A percentile compares a stretch with the other conserved stretches of the same genome.
phyloP scores from a whole-genome alignment of 2,888 invertebrate genomes.

The Cyaniris semiargus region DNA sequence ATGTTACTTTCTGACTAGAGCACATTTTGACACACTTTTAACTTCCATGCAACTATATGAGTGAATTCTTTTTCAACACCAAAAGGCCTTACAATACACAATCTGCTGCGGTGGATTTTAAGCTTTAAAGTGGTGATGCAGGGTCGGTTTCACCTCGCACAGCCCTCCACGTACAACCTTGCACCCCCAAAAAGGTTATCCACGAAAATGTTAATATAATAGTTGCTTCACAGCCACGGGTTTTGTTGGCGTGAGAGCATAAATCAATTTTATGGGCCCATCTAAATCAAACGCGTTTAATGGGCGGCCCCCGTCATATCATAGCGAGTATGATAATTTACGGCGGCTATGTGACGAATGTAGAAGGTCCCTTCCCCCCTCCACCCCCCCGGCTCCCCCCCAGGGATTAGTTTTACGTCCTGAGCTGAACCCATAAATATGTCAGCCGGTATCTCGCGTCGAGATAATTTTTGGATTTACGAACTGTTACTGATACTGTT shows the following conservation, averaged over 20 bases:
- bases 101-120: slow-evolving; percentile 37
- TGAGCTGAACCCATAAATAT: slow-evolving; percentile 77
- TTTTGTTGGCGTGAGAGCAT: slow-evolving; percentile 81
- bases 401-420: slow-evolving; percentile 77
- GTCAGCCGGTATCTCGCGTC: slow-evolving; percentile 74
- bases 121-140: slow-evolving; percentile 38
- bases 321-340: slow-evolving; percentile 82
- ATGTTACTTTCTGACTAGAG: slow-evolving; percentile 49
- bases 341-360: slow-evolving; percentile 81
- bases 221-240: slow-evolving; percentile 80
- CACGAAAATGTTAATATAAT: slow-evolving; percentile 81
- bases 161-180: slow-evolving; percentile 58
- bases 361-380: slow-evolving; percentile 72
- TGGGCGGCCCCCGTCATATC: slow-evolving; percentile 82
- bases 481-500: slow-evolving; percentile 51
- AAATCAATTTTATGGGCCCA: slow-evolving; percentile 82
- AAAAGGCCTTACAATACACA: slow-evolving; percentile 68
- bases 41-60: slow-evolving; percentile 69
- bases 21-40: slow-evolving; percentile 50
- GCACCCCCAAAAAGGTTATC: slow-evolving; percentile 70
- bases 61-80: slow-evolving; percentile 69
- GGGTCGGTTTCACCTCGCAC: slow-evolving; percentile 44
- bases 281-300: slow-evolving; percentile 82
- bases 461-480: slow-evolving; percentile 78
- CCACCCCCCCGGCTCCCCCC: slow-evolving; percentile 49